Evolutionary conservation across 1,140 invertebrate species (phyloP), one percentile per base, ranked within the genome.

Genomic region (Cydia amplana): DNA sequence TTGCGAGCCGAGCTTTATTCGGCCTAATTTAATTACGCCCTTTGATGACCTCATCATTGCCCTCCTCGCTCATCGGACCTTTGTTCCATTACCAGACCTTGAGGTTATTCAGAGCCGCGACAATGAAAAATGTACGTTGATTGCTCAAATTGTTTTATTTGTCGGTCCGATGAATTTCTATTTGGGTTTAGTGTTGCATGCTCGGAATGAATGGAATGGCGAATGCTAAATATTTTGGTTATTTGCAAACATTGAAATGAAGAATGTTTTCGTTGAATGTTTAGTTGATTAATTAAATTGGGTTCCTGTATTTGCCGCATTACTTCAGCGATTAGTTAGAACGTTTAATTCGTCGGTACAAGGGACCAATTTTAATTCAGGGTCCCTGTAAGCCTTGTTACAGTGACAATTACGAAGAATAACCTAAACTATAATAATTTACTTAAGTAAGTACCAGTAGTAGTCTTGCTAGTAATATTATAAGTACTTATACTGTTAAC

Each of bases 21-120:
- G 75, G 64, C 55, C 80, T 87, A 85, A 87, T 85, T 87, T 82
- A 87, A 87, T 87, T 85, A 84, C 82, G 77, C 80, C 74, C 78
- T 81, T 75, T 84, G 83, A 87, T 81, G 82, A 82, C 81, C 80
- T 83, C 80, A 87, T 87, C 81, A 85, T 83, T 74, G 78, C 79
- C 74, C 75, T 76, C 65, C 77, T 72, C 43, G 18, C 72, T 49
- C 72, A 73, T 70, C 65, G 65, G 65, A 70, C 73, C 78, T 77
- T 82, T 83, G 78, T 82, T 81, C 78, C 82, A 84, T 82, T 82
- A 40, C 32, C 79, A 78, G 80, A 80, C 74, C 73, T 63, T 49
- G n/a, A 74, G 55, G 67, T 77, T 74, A 80, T 82, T 74, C 74
- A 77, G 77, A 51, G 25, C 36, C 75, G 75, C 76, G 78, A 78